Conservation (phyloP, 1,140 invertebrate genomes). For the Drosophila elegans region DNA sequence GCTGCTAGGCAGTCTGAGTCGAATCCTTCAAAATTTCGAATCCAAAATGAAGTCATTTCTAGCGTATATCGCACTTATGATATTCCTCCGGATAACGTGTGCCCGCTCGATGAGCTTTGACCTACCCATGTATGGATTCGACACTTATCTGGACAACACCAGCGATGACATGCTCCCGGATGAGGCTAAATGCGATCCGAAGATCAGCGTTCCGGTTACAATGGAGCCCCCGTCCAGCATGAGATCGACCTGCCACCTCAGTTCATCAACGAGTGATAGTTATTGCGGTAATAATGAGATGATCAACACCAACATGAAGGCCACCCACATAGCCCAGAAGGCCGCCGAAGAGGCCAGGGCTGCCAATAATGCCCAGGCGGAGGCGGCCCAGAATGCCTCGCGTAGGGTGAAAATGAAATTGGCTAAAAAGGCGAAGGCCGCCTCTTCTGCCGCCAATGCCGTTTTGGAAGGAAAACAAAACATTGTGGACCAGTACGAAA, state of each 20-base stretch:
- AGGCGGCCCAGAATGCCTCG: conserved; percentile 87
- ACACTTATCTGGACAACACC: neutral
- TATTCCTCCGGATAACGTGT: neutral
- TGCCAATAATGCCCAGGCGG: conserved; percentile 88
- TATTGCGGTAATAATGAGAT: conserved; percentile 2
- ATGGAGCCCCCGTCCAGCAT: neutral
- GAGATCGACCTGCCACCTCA: neutral
- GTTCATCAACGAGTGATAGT: neutral
- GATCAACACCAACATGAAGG: conserved; percentile 49
- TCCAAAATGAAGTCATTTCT: neutral
- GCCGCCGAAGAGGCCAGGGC: conserved; percentile 88
- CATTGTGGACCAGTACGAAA: conserved; percentile 86
- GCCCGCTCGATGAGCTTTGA: conserved; percentile 1
- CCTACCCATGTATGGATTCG: neutral
- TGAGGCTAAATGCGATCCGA: neutral
- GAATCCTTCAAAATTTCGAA: neutral
- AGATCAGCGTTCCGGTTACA: neutral
- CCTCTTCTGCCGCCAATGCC: conserved; percentile 88
- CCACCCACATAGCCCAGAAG: conserved; percentile 87
- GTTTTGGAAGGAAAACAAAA: conserved; percentile 87
- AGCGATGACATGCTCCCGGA: neutral
- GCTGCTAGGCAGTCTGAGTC: neutral
- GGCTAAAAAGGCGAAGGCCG: conserved; percentile 88
- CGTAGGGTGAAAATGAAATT: conserved; percentile 88
- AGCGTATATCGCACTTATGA: neutral